Evolutionary conservation across 2,113 vertebrate species (phyloP), one percentile per base, ranked within the genome.

Genomic region (Nannospalax galili): DNA sequence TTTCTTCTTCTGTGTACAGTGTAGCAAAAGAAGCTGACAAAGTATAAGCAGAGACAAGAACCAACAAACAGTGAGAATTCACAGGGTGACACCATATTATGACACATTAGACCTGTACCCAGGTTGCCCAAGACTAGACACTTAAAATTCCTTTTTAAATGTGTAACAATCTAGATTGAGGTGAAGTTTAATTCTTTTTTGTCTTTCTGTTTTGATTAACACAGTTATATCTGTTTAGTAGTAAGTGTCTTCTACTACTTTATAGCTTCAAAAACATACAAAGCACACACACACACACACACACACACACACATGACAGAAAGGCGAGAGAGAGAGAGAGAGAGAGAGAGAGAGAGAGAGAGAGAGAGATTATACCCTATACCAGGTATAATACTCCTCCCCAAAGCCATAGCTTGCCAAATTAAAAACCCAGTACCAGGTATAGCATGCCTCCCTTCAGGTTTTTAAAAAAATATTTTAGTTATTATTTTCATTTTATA

Each of bases 151-250:
- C 24, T 42, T 75, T 12, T 62, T 10, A 40, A 91, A 77, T 20
- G n/a, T 70, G 56, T 64, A 77, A 22, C 20, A 78, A 22, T 48
- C 14, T 52, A 65, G 12, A 65, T 64, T 67, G 62, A 84, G 28
- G 69, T 90, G 30, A 7, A n/a, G n/a, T n/a, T n/a, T n/a, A n/a
- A n/a, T n/a, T 87, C 35, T 56, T 30, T 65, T 32, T 74, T 26
- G 85, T 48, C 7, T 96, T 32, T 86, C 69, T 81, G 82, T 80
- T 77, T n/a, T 89, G n/a, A 10, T 8, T 37, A 69, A 95, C 9
- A 35, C 11, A 65, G 12, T 30, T 60, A 1, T 52, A 86, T 9
- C 48, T 30, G 22, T 58, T 93, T 89, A 85, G 24, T 89, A 85
- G 24, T 52, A 52, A 52, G 11, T 52, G 48, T 52, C 48, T 11